Base-by-base conservation (phyloP, 2,888 invertebrate genomes). In the Sphaerophoria rueppellii region DNA sequence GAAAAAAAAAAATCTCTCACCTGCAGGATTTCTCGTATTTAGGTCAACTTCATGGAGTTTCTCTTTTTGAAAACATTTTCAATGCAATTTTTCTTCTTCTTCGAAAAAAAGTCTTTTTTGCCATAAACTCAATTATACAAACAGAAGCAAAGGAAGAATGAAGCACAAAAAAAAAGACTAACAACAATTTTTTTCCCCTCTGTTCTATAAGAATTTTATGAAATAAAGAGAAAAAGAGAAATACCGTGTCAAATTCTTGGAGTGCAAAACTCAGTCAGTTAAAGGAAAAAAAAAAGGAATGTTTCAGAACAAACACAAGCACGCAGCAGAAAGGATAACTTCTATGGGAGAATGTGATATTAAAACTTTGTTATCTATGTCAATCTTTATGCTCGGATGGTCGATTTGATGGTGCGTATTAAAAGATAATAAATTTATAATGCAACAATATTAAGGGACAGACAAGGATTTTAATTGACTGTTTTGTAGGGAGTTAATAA, bases 381-480 rank as follows among this genome's bases (percentile, higher is more conserved):
- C 79, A 78, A 82, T 82, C 74, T 82, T 75, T 43, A 82, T 79
- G 65, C 60, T 67, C 63, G 52, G 65, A 37, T 82, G 63, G 58
- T 34, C 48, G 58, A 65, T 71, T 79, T 79, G 74, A 82, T 79
- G 79, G 79, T 71, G 74, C 65, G 71, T 71, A 58, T 24, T 24
- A 24, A 70, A 75, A 74, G 65, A 63, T 63, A 60, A 43, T 60
- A 35, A 63, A 24, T 50, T 48, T 50, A 61, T 71, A 70, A 69
- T 78, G 73, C 77, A 72, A 54, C 43, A 40, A 16, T 14, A 50
- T 16, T 35, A 12, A 16, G 14, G 11, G 37, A 46, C 50, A 35
- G 32, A 65, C 75, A 81, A 81, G 67, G 60, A 43, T 61, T 69
- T 77, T 43, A 82, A 77, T 73, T 77, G 72, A 72, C 60, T 73